Percentiles rank a stretch among this genome's conserved stretches.
These are phyloP conservation scores for Amphipoea lucens DNA, from an alignment of 2,888 invertebrate species.

Conservation along the genomic window DNA sequence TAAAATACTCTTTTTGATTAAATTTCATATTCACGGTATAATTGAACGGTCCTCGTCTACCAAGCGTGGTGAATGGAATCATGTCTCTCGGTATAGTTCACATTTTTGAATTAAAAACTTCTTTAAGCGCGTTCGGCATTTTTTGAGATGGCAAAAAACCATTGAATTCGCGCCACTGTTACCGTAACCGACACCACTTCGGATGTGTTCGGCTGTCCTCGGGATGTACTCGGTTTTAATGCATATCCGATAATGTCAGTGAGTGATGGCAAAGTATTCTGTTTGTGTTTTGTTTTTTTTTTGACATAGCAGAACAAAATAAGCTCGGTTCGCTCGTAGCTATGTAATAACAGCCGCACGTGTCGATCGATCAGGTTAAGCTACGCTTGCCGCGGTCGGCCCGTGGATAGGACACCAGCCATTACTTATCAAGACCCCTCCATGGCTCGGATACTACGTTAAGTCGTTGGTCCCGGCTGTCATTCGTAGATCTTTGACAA, in stretches of 20 bases:
- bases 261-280: no score
- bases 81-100: not conserved
- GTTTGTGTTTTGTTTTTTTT: not conserved
- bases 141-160: no score
- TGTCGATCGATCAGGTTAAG: not conserved
- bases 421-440: not conserved
- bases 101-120: not conserved
- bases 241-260: no score
- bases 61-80: conserved; percentile 20
- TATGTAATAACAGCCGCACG: no score
- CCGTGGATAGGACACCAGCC: not conserved
- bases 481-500: no score
- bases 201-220: no score
- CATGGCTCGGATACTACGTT: not conserved
- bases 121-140: no score
- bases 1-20: conserved; percentile 24
- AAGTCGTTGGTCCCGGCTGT: not conserved
- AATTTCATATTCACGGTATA: conserved; percentile 25
- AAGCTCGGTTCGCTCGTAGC: no score
- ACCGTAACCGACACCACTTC: no score
- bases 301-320: not conserved
- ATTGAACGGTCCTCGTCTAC: conserved; percentile 16
- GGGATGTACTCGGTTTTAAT: no score
- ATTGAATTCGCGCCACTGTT: no score
- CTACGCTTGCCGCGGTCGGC: not conserved